Evolutionary conservation across 2,797 vertebrate species (phyloP).

Genomic region (Tapera naevia): DNA sequence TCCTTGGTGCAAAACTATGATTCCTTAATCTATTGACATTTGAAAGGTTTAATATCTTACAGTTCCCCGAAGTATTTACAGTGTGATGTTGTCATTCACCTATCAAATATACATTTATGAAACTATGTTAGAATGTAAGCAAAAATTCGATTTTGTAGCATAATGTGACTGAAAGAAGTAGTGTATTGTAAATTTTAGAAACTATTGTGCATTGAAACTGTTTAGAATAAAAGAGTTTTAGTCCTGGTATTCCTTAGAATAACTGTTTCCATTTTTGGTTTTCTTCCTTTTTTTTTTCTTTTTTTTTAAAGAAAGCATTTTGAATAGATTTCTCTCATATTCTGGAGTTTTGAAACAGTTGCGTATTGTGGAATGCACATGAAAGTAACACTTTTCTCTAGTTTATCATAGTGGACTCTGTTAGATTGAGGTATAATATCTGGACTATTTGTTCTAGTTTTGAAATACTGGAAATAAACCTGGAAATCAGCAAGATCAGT

Average conservation of each 20-base stretch:
- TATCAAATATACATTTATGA: neutral
- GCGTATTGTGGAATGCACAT: neutral
- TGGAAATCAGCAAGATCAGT: neutral
- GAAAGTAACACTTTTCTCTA: neutral
- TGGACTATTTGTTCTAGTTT: neutral
- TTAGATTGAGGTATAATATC: neutral
- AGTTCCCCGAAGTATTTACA: neutral
- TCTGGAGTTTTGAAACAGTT: neutral
- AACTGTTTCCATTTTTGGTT: neutral
- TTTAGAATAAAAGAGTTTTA: neutral
- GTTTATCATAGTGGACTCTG: neutral
- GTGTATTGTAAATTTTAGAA: neutral
- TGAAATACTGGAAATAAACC: neutral
- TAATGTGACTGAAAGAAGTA: neutral
- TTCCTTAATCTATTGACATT: neutral
- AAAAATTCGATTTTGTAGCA: neutral
- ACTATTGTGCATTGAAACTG: neutral
- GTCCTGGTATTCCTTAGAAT: neutral
- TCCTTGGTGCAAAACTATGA: neutral
- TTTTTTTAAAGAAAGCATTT: neutral
- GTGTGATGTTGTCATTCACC: neutral
- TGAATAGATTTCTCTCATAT: neutral
- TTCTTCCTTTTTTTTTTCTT: neutral
- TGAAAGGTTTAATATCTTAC: neutral
- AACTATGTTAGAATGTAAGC: neutral